Percentiles rank a stretch among this genome's conserved stretches.
Evolutionary conservation across 2,113 vertebrate genomes (phyloP).

Genomic region (Propithecus coquereli): DNA sequence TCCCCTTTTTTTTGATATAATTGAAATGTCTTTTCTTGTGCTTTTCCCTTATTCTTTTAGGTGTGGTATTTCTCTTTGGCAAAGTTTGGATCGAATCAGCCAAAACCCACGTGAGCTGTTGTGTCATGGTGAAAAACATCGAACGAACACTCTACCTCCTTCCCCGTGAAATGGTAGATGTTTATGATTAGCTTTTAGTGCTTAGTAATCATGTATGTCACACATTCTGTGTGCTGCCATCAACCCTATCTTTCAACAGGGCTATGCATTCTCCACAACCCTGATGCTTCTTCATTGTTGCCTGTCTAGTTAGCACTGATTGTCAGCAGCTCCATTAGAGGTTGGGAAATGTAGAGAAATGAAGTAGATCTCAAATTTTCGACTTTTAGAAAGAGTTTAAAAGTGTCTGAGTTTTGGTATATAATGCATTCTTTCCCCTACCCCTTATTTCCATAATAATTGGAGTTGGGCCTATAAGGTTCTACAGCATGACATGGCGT

Average conservation of each 20-base stretch:
- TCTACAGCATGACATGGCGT: neutral
- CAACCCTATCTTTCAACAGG: neutral
- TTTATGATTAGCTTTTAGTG: conserved; percentile 41
- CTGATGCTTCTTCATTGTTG: neutral
- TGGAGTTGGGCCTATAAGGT: neutral
- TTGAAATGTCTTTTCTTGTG: conserved; percentile 25
- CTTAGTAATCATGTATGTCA: neutral
- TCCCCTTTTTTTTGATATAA: neutral
- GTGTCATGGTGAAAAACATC: conserved; percentile 94
- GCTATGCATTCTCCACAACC: neutral
- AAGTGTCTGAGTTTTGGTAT: neutral
- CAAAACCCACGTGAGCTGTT: conserved; percentile 92
- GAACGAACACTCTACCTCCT: conserved; percentile 95
- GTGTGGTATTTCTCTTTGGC: conserved; percentile 96
- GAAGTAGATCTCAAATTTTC: conserved; percentile 23
- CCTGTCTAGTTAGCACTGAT: neutral
- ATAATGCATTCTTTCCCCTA: neutral
- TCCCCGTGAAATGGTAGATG: conserved; percentile 91
- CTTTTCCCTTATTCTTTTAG: conserved; percentile 77
- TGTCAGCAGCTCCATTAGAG: neutral
- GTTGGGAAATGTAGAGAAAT: conserved; percentile 40
- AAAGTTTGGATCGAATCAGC: conserved; percentile 97
- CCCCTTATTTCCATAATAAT: neutral
- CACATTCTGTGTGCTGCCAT: neutral
- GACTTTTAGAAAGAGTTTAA: neutral